Evolutionary conservation across 2,113 vertebrate species (phyloP).

Genomic region (Phodopus roborovskii): DNA sequence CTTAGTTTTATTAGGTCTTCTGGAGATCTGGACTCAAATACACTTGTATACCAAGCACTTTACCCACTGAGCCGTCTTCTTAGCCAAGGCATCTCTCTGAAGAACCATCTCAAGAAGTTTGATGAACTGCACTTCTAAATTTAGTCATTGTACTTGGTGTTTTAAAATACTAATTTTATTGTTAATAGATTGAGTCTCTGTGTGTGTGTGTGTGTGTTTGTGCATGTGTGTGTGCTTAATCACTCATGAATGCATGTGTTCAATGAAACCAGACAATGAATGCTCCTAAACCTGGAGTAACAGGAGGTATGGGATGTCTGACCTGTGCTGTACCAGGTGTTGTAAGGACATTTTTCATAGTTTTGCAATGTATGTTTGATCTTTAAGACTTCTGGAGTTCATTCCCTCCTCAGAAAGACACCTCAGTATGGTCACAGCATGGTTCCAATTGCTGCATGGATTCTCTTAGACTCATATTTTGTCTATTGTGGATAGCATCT

Average conservation of each 20-base stretch:
- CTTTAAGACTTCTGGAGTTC: background rate
- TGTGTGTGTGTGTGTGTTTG: background rate
- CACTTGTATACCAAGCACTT: background rate
- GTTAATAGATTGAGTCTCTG: background rate
- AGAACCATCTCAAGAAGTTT: background rate
- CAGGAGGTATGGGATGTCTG: fast-evolving
- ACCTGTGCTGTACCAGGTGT: background rate
- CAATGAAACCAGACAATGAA: background rate
- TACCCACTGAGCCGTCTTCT: background rate
- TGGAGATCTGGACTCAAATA: background rate
- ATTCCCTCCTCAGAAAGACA: background rate
- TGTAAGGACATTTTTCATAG: background rate
- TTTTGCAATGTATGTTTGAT: background rate
- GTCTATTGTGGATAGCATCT: background rate
- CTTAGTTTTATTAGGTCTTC: background rate
- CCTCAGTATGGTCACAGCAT: background rate
- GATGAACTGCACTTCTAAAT: background rate
- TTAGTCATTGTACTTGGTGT: background rate
- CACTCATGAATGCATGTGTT: background rate
- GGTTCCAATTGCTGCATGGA: background rate
- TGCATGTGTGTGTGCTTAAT: background rate
- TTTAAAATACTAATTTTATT: background rate
- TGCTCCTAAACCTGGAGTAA: background rate
- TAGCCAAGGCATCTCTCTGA: background rate
- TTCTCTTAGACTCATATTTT: background rate